Conservation (phyloP, 2,888 invertebrate species). For the Parascotia fuliginaria region DNA sequence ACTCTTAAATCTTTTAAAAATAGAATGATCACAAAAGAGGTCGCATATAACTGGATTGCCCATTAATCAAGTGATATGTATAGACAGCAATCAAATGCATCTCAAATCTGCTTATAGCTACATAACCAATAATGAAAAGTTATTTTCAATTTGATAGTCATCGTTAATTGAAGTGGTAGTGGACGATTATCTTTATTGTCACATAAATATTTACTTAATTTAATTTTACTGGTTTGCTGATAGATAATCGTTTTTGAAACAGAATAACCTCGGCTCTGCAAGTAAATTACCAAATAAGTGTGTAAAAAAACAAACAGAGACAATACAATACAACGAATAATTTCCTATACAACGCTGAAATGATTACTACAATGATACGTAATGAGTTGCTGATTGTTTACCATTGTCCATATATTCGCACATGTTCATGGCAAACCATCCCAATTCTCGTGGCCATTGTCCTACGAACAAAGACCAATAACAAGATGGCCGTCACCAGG, state of each 20-base stretch:
- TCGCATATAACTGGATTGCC: background rate
- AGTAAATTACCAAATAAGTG: background rate
- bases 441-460: constrained; percentile 75
- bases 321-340: constrained; percentile 29
- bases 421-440: constrained; percentile 62
- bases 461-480: constrained; percentile 65
- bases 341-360: constrained; percentile 40
- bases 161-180: background rate
- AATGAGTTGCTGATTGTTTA: constrained; percentile 66
- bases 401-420: constrained; percentile 63
- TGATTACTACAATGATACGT: constrained; percentile 46
- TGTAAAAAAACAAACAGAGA: background rate
- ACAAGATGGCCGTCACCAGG: constrained; percentile 54
- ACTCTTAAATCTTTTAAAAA: constrained; percentile 1
- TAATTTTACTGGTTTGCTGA: no score
- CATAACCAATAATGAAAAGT: no score
- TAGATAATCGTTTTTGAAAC: background rate
- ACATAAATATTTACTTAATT: no score
- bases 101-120: no score
- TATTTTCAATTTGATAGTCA: background rate
- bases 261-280: background rate
- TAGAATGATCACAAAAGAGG: background rate
- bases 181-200: background rate
- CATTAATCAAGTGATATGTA: background rate
- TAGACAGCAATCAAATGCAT: background rate